Percentiles rank a stretch among this genome's conserved stretches.
Evolutionary conservation across 2,888 invertebrate species (phyloP).

Genomic region (Drosophila anceps): DNA sequence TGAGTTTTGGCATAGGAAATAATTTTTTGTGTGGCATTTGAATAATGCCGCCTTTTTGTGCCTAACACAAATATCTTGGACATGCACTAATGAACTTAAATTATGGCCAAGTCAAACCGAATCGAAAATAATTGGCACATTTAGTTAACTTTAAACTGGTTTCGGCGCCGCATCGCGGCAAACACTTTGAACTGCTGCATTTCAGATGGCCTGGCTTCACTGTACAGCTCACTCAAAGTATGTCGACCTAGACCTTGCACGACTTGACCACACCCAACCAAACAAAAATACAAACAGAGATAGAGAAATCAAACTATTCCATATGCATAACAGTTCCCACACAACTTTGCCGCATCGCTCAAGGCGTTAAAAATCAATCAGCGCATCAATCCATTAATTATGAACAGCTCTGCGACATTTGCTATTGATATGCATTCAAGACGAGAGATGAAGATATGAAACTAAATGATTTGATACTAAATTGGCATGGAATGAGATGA

Average conservation of each 20-base stretch:
- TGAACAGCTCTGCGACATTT: conserved; percentile 40
- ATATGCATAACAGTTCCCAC: conserved; percentile 53
- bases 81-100: conserved; percentile 37
- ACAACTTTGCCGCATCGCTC: conserved; percentile 38
- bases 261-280: conserved; percentile 50
- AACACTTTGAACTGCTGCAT: conserved; percentile 12
- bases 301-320: conserved; percentile 7
- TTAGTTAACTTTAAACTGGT: conserved; percentile 25
- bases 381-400: conserved; percentile 67
- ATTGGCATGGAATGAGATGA: not conserved
- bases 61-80: conserved; percentile 20
- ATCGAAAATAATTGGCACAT: conserved; percentile 9
- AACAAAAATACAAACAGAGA: not conserved
- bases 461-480: not conserved
- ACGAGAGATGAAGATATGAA: not conserved
- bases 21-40: conserved; percentile 5
- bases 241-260: conserved; percentile 74
- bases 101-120: conserved; percentile 23
- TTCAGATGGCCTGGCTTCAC: conserved; percentile 28
- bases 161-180: not conserved
- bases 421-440: conserved; percentile 30
- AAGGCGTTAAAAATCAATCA: conserved; percentile 70
- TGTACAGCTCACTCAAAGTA: conserved; percentile 48
- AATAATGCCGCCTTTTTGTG: conserved; percentile 20
- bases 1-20: not conserved